Evolutionary conservation across 2,888 invertebrate species (phyloP).

Genomic region (Limnephilus marmoratus): DNA sequence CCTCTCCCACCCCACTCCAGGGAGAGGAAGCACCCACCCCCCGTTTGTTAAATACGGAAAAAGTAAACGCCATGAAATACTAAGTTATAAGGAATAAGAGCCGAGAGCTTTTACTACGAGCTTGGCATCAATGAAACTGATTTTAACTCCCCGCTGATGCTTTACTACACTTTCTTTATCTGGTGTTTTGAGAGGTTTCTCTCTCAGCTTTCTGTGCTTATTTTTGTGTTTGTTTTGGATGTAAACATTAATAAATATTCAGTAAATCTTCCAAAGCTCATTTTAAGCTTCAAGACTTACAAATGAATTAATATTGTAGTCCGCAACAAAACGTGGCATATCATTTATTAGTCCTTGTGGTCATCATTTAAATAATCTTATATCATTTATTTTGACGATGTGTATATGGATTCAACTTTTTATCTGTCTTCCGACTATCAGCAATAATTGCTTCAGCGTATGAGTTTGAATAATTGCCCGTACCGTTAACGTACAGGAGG

Average conservation of each 20-base stretch:
- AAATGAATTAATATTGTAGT: not conserved
- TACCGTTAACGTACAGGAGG: too few species aligned
- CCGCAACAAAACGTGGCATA: not conserved
- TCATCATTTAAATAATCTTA: not conserved
- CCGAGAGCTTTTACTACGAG: slow-evolving; percentile 63
- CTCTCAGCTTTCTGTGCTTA: not conserved
- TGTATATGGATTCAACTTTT: too few species aligned
- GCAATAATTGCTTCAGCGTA: too few species aligned
- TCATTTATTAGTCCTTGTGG: not conserved
- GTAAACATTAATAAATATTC: not conserved
- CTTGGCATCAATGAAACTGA: slow-evolving; percentile 65
- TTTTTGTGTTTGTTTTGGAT: not conserved
- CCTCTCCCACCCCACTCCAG: slow-evolving; percentile 17
- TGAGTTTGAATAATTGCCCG: too few species aligned
- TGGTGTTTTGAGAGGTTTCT: not conserved
- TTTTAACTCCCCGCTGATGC: slow-evolving; percentile 24
- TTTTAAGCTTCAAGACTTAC: not conserved
- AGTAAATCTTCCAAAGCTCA: not conserved
- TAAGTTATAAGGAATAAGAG: slow-evolving; percentile 57
- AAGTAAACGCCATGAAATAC: slow-evolving; percentile 58
- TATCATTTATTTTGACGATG: too few species aligned
- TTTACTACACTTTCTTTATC: not conserved
- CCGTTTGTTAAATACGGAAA: slow-evolving; percentile 62
- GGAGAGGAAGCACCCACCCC: slow-evolving; percentile 36
- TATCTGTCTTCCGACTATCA: too few species aligned